A percentile compares a stretch with the other conserved stretches of the same genome.
Conservation (phyloP, 2,888 invertebrate species). For the Clanis bilineata region DNA sequence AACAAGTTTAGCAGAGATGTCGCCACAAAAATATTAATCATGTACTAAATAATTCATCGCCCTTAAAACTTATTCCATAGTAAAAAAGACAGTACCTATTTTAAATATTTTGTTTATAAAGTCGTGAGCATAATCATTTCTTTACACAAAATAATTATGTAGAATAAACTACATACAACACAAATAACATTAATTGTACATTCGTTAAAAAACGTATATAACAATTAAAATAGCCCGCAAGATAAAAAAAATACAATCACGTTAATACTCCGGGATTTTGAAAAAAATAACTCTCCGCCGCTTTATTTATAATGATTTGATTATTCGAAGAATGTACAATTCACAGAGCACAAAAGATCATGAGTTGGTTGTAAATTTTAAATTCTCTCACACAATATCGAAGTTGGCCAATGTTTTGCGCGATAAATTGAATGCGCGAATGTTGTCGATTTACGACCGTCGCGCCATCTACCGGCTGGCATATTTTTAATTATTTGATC, state of each 20-base stretch:
- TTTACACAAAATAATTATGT: not conserved
- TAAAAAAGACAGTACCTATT: too few species aligned
- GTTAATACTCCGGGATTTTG: not conserved
- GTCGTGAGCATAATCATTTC: too few species aligned
- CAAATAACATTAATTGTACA: not conserved
- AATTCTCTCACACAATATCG: slow-evolving; percentile 44
- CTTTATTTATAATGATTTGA: slow-evolving; percentile 33
- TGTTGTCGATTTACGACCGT: slow-evolving; percentile 53
- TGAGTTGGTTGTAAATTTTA: slow-evolving; percentile 30
- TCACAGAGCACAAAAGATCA: slow-evolving; percentile 17
- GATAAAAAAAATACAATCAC: not conserved
- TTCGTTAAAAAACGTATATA: not conserved
- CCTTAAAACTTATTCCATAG: too few species aligned
- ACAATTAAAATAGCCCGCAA: not conserved
- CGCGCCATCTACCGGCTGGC: slow-evolving; percentile 53
- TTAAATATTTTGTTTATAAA: too few species aligned
- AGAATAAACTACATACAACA: not conserved
- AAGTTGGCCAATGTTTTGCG: slow-evolving; percentile 51
- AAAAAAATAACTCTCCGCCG: not conserved
- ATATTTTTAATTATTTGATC: slow-evolving; percentile 80
- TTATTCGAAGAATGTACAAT: slow-evolving; percentile 29
- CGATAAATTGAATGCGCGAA: slow-evolving; percentile 68
- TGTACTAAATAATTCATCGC: too few species aligned
- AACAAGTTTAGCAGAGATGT: too few species aligned
- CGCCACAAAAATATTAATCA: too few species aligned